phyloP scores from a whole-genome alignment of 2,113 vertebrate species.

The Mus spicilegus region DNA sequence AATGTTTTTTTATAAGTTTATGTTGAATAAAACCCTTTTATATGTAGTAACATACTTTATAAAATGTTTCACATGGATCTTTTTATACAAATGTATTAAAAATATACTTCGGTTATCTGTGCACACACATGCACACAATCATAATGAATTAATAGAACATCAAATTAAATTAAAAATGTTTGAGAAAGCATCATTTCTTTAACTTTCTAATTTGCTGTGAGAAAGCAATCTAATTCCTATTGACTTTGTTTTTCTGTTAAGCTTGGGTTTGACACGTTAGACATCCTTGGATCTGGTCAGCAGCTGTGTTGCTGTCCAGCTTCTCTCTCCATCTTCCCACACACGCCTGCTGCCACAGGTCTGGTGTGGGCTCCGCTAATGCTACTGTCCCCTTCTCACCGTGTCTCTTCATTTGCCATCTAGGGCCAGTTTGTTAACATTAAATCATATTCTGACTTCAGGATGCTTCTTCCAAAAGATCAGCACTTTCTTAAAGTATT shows the following conservation, averaged over 20 bases:
- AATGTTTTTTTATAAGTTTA: neutral
- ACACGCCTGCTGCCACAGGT: neutral
- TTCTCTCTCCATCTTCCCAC: neutral
- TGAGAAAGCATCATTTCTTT: neutral
- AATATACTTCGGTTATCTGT: neutral
- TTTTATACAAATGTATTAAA: constrained; percentile 7
- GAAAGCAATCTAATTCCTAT: constrained; percentile 58
- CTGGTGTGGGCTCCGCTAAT: neutral
- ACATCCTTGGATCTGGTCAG: neutral
- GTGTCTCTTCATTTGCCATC: constrained; percentile 56
- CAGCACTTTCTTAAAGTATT: constrained; percentile 63
- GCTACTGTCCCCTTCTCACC: neutral
- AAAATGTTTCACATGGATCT: constrained; percentile 20
- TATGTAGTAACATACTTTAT: constrained; percentile 3
- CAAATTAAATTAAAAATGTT: constrained; percentile 37
- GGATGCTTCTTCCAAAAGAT: constrained; percentile 67
- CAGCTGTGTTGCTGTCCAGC: neutral
- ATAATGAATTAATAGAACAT: neutral
- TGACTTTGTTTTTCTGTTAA: constrained; percentile 53
- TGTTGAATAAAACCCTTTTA: neutral
- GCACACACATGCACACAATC: neutral
- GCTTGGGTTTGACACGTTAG: neutral
- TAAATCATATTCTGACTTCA: constrained; percentile 57
- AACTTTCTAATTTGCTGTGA: constrained; percentile 53
- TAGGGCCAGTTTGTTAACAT: constrained; percentile 67